These are phyloP conservation scores for Adoxophyes honmai DNA, from an alignment of 1,140 invertebrate species.

Conservation along the genomic window DNA sequence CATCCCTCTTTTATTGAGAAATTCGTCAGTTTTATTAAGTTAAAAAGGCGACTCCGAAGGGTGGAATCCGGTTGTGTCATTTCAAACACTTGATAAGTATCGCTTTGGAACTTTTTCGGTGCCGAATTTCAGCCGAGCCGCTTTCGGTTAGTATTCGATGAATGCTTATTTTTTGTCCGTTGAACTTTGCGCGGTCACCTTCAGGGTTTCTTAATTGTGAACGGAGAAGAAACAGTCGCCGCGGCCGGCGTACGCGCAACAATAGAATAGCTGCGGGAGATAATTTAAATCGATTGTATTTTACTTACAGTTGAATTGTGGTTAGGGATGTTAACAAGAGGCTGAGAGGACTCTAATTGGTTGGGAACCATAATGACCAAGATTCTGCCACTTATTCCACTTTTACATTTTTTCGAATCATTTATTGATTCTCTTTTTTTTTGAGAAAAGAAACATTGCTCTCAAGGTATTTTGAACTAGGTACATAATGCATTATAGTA, in stretches of 20 bases:
- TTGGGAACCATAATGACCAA: too few relatives aligned
- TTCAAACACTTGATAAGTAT: constrained; percentile 78
- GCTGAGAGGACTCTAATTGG: too few relatives aligned
- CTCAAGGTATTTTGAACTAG: too few relatives aligned
- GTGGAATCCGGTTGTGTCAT: constrained; percentile 75
- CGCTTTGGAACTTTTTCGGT: constrained; percentile 61
- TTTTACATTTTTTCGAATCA: too few relatives aligned
- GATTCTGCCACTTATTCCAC: too few relatives aligned
- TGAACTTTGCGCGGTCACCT: constrained; percentile 66
- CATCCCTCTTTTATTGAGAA: constrained; percentile 76
- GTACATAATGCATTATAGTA: too few relatives aligned
- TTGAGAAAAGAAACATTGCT: too few relatives aligned
- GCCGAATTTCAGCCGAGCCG: constrained; percentile 64
- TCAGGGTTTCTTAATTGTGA: constrained; percentile 66
- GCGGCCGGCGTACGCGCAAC: constrained; percentile 14
- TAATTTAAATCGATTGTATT: background rate
- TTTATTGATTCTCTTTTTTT: too few relatives aligned
- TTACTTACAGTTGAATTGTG: too few relatives aligned
- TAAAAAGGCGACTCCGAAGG: constrained; percentile 57
- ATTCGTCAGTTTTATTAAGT: constrained; percentile 73
- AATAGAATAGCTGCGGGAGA: background rate
- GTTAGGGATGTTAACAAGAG: too few relatives aligned
- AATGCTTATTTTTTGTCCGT: constrained; percentile 61
- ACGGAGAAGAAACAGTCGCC: constrained; percentile 62
- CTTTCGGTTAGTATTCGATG: constrained; percentile 63